Conservation (phyloP, 2,113 vertebrate genomes). For the Strigops habroptila region DNA sequence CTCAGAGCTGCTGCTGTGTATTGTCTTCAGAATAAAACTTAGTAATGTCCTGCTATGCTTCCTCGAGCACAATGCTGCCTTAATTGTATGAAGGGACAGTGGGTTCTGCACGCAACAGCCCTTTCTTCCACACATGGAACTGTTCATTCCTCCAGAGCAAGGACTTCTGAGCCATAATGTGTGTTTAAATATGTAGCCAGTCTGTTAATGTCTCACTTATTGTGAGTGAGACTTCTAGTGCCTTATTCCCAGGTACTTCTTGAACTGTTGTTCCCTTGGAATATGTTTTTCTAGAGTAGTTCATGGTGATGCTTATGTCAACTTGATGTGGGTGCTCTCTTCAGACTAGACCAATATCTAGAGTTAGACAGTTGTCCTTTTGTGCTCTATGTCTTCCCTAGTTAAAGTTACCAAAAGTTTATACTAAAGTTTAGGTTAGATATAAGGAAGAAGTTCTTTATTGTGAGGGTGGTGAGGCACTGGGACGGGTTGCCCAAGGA, state of each 20-base stretch:
- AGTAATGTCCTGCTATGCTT: not conserved
- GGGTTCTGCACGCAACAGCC: not conserved
- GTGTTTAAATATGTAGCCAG: not conserved
- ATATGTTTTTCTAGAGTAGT: not conserved
- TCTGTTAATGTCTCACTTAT: not conserved
- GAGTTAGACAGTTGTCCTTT: not conserved
- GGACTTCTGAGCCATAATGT: not conserved
- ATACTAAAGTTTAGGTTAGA: not conserved
- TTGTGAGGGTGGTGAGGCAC: not conserved
- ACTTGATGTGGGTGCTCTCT: not conserved
- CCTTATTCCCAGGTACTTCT: not conserved
- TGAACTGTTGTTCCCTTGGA: not conserved
- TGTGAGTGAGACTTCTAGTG: not conserved
- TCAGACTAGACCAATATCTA: not conserved
- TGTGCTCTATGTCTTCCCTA: not conserved
- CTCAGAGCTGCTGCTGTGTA: not conserved
- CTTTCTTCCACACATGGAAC: not conserved
- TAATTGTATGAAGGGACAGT: not conserved
- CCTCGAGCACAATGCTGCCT: not conserved
- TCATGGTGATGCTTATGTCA: not conserved
- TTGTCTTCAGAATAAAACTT: not conserved
- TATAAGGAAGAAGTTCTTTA: not conserved
- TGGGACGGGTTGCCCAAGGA: not conserved
- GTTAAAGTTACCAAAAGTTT: not conserved
- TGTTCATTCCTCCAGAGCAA: not conserved